phyloP scores from a whole-genome alignment of 2,113 vertebrate genomes.

The Malaclemys terrapin region DNA sequence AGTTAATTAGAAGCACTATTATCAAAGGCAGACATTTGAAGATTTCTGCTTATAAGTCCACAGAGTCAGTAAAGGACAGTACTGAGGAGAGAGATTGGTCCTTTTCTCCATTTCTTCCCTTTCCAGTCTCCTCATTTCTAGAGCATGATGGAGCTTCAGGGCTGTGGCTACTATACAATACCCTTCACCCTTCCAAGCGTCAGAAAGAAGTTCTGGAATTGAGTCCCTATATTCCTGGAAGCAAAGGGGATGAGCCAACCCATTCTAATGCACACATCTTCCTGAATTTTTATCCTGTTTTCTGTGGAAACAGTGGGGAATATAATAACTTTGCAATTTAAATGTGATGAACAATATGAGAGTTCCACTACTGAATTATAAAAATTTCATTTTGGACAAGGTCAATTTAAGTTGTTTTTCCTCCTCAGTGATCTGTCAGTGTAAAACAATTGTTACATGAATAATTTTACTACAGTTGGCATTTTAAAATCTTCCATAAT shows the following conservation, averaged over 20 bases:
- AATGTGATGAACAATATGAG: neutral
- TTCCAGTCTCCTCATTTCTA: neutral
- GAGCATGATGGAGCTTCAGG: neutral
- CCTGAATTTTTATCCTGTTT: neutral
- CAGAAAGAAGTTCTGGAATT: neutral
- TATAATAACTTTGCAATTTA: neutral
- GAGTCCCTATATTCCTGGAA: neutral
- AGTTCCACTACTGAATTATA: neutral
- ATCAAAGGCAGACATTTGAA: neutral
- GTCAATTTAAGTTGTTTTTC: conserved; percentile 51
- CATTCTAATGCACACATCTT: neutral
- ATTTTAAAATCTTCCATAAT: conserved; percentile 24
- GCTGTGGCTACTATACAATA: neutral
- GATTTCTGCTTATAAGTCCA: neutral
- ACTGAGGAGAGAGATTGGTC: neutral
- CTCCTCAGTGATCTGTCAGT: conserved; percentile 18
- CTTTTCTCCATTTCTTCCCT: neutral
- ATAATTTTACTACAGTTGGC: conserved; percentile 4
- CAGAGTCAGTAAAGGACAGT: neutral
- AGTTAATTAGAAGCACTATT: neutral
- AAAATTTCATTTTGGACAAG: conserved; percentile 7
- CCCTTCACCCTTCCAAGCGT: neutral
- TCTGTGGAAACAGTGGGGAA: neutral
- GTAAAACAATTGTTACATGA: conserved; percentile 17
- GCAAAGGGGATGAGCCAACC: neutral